Base-by-base conservation (phyloP, 2,797 vertebrate genomes). In the Denticeps clupeoides region DNA sequence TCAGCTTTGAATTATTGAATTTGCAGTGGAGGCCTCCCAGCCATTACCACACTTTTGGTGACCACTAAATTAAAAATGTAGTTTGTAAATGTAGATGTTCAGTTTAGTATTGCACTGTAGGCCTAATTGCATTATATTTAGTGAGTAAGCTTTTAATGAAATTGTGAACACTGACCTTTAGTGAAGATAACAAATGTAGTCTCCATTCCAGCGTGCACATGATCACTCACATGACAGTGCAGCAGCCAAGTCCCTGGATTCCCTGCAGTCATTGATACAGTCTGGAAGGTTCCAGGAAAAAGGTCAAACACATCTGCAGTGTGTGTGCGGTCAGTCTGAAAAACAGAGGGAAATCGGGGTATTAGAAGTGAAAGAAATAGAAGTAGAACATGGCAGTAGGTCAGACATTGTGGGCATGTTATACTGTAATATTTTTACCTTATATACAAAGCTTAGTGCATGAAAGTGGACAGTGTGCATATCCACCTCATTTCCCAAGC, bases 381-480 rank as follows among this genome's bases (percentile, higher is more conserved):
- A 8, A 37, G 15, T 9, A 7, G 18, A 15, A 8, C 7, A 25
- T 8, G 4, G 25, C 7, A 15, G 1, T 11, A n/a, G n/a, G n/a
- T n/a, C n/a, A n/a, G n/a, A n/a, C n/a, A n/a, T n/a, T n/a, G n/a
- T n/a, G n/a, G n/a, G n/a, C n/a, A n/a, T n/a, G n/a, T n/a, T n/a
- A n/a, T n/a, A n/a, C n/a, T n/a, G n/a, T n/a, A n/a, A n/a, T 35
- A 19, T 40, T 26, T 6, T 3, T 45, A 53, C 55, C 65, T 47
- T 87, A 66, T 87, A 87, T 49, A 84, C 75, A 72, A 89, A 90
- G 38, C 80, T 88, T 65, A 87, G 81, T 2, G 77, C 84, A 1
- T 89, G 88, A 55, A 87, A 89, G 62, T 90, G 88, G n/a, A 88
- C 74, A 1, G 86, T 90, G 19, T 89, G 87, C 46, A 89, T 64